These are phyloP conservation scores for Agrypnus murinus DNA, from an alignment of 2,888 invertebrate genomes.

Conservation along the genomic window DNA sequence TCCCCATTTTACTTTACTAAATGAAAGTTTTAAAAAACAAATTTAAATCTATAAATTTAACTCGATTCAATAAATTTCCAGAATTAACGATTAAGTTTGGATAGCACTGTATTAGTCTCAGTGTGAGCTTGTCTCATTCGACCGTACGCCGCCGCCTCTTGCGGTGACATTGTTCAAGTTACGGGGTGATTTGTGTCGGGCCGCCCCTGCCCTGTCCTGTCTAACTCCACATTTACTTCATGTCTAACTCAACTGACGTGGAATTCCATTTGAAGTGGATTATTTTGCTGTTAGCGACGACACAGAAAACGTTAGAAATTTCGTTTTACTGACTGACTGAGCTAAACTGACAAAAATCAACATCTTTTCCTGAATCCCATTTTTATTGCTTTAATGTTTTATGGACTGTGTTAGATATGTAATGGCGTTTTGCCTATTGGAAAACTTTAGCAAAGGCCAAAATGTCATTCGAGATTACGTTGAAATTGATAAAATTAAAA, in stretches of 20 bases:
- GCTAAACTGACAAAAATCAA: constrained; percentile 1
- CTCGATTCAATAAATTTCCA: no score
- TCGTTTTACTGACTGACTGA: not conserved
- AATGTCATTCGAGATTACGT: no score
- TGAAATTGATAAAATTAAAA: no score
- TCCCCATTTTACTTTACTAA: no score
- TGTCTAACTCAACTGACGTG: constrained; percentile 61
- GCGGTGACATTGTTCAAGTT: constrained; percentile 67
- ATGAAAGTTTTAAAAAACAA: no score
- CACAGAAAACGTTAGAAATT: constrained; percentile 34
- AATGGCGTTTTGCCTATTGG: no score
- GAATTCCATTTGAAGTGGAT: constrained; percentile 54
- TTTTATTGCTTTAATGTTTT: no score
- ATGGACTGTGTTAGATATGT: no score
- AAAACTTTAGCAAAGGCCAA: no score
- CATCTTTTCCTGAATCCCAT: not conserved
- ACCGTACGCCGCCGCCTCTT: constrained; percentile 58
- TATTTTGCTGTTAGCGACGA: constrained; percentile 46
- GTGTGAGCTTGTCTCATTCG: constrained; percentile 46
- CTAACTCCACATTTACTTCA: constrained; percentile 65
- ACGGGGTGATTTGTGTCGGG: constrained; percentile 67
- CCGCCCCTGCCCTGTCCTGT: constrained; percentile 66
- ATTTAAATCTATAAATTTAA: no score
- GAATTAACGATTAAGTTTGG: constrained; percentile 35
- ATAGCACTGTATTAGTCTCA: constrained; percentile 46